A percentile compares a stretch with the other conserved stretches of the same genome.
Conservation (phyloP, 2,888 invertebrate genomes). For the Eupithecia dodoneata region DNA sequence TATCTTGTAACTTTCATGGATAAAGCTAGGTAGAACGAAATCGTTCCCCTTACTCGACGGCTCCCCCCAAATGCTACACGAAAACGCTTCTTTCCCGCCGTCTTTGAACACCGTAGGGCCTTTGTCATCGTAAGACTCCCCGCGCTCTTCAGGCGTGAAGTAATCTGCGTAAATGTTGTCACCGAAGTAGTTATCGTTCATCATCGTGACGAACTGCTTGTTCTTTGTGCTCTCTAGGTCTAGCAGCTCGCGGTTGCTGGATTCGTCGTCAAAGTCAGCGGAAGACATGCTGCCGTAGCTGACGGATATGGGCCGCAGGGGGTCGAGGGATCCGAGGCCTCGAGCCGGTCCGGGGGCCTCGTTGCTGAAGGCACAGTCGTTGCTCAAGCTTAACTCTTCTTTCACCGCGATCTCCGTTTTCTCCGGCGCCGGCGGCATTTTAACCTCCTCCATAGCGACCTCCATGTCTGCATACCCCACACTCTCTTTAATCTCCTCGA, state of each 20-base stretch:
- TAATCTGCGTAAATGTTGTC: slow-evolving; percentile 80
- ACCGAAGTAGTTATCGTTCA: slow-evolving; percentile 79
- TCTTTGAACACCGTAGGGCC: slow-evolving; percentile 65
- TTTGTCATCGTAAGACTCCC: slow-evolving; percentile 70
- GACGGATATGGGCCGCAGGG: slow-evolving; percentile 74
- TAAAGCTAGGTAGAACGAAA: slow-evolving; percentile 77
- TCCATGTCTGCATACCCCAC: slow-evolving; percentile 57
- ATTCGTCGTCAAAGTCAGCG: slow-evolving; percentile 72
- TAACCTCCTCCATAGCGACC: slow-evolving; percentile 65
- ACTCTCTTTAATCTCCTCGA: slow-evolving; percentile 64
- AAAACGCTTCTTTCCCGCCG: slow-evolving; percentile 46
- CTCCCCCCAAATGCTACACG: slow-evolving; percentile 69
- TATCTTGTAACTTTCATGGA: slow-evolving; percentile 78
- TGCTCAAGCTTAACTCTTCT: slow-evolving; percentile 71
- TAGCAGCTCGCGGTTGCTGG: slow-evolving; percentile 71
- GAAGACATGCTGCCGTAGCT: slow-evolving; percentile 70
- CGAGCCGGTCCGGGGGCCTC: slow-evolving; percentile 50
- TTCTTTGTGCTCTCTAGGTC: slow-evolving; percentile 74
- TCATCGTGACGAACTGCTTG: slow-evolving; percentile 79
- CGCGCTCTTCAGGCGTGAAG: slow-evolving; percentile 71
- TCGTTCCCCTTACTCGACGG: slow-evolving; percentile 73
- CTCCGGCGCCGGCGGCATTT: slow-evolving; percentile 50
- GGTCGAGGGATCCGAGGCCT: slow-evolving; percentile 60
- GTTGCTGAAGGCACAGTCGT: slow-evolving; percentile 50
- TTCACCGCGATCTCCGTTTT: slow-evolving; percentile 64